Conservation (phyloP, 2,888 invertebrate species). For the Melikaiella ostensackeni region DNA sequence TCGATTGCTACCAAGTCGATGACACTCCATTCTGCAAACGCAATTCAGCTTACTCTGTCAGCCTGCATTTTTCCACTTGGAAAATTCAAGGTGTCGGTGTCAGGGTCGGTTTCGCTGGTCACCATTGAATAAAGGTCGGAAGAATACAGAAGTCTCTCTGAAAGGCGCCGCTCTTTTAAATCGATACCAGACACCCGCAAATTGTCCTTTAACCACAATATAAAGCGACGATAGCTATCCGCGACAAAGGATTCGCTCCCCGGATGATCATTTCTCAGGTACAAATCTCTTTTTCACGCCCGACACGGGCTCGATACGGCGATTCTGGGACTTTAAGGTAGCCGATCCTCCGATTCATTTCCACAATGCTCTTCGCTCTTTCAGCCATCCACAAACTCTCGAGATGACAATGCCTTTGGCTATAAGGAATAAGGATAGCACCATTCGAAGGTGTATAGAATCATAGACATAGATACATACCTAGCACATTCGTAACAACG, state of each 20-base stretch:
- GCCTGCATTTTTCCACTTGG: constrained; percentile 25
- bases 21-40: not conserved
- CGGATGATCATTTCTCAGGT: constrained; percentile 62
- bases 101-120: constrained; percentile 2
- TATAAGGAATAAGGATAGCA: constrained; percentile 20
- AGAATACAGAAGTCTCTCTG: constrained; percentile 37
- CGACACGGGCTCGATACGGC: constrained; percentile 48
- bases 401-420: constrained; percentile 44
- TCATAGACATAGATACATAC: constrained; percentile 18
- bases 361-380: constrained; percentile 48
- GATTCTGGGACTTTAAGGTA: constrained; percentile 48
- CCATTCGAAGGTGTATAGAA: constrained; percentile 44
- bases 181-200: constrained; percentile 57
- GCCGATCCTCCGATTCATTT: constrained; percentile 49
- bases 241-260: constrained; percentile 58
- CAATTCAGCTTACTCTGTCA: constrained; percentile 19
- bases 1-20: constrained; percentile 6
- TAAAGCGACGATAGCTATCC: constrained; percentile 57
- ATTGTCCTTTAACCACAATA: constrained; percentile 63
- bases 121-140: constrained; percentile 10
- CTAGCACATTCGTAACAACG: constrained; percentile 28
- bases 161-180: constrained; percentile 51
- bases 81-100: constrained; percentile 26
- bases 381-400: constrained; percentile 43
- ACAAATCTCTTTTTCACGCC: constrained; percentile 58